Evolutionary conservation across 2,113 vertebrate genomes (phyloP), one percentile per base, ranked within the genome.

Genomic region (Canis aureus): DNA sequence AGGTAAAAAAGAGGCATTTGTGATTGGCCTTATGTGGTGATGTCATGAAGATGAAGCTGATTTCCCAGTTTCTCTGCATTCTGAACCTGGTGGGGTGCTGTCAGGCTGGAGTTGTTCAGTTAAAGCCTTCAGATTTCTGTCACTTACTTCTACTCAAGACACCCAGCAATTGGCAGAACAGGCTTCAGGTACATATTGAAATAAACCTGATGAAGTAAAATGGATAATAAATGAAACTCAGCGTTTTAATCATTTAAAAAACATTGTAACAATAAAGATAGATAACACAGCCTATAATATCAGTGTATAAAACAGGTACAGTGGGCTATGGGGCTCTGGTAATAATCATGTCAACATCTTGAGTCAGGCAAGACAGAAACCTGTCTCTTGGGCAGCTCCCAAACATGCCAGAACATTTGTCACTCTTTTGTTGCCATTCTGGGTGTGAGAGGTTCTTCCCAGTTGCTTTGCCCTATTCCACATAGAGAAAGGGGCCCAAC

Each of bases 401-500:
- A 57, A 1, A 23, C 59, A 15, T n/a, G 1, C 10, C 23, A 17
- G 22, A 62, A 17, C 27, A 35, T 29, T 59, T 10, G 8, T 19
- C 2, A 51, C 19, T 93, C 43, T 16, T 38, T 51, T 38, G 29
- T 13, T 92, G 53, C 43, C 3, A 5, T 74, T 9, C 0, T 51
- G 10, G 22, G 2, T 76, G 9, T 1, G 7, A 15, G 9, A 8
- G 3, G 0, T 38, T 86, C 29, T 3, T 88, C 10, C 35, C 4
- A 62, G 4, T 22, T 38, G 16, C 3, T 57, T 35, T 60, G 49
- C 2, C 17, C 3, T 5, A 9, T 27, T 9, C 9, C 80, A 8
- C 3, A 0, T 5, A 32, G 7, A 15, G 0, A 8, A 2, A 71
- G 0, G 12, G 15, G 8, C 12, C 5, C 15, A 20, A 38, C 0